Base-by-base conservation (phyloP, 1,140 invertebrate species). In the Drosophila teissieri region DNA sequence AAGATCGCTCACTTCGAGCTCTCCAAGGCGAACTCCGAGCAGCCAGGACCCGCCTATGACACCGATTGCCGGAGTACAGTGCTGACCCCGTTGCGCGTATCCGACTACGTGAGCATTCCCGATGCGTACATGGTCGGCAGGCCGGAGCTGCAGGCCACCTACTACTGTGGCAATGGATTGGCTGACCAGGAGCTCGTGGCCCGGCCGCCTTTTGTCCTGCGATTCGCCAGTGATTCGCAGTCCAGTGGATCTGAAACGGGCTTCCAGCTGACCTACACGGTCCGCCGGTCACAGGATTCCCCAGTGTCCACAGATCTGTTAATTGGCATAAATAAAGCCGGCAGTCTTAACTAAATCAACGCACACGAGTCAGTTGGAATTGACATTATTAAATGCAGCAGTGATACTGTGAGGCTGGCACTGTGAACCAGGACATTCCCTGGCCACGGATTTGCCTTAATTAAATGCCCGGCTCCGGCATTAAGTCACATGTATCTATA, bases 221-320 rank as follows among this genome's bases (percentile, higher is more conserved):
- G 80, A 19, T 90, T 89, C 36, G 73, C 84, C 64, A 90, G 85
- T 46, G 84, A 89, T 72, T 69, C 73, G 7, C 85, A 80, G 77
- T 64, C 84, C n/a, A 84, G 65, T 55, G 85, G 58, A 34, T 22
- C 42, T 27, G 85, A 90, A 56, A 84, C 85, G 24, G 84, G 84
- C 19, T 89, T 89, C 39, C 85, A 89, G 11, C 15, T 89, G 62
- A 90, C 80, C 46, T 89, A 89, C 53, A 55, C 55, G 7, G 80
- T 89, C 12, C 57, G 67, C 3, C 49, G 63, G 54, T 39, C 65
- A 17, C 24, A 57, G 55, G 27, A 39, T 5, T 10, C 15, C 19
- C 24, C 3, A 19, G n/a, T 24, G 37, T 4, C 27, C 58, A 17
- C 58, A 40, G 73, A 56, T 46, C 57, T 76, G 64, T 81, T 52